Conservation (phyloP, 2,888 invertebrate genomes). For the Erannis defoliaria region DNA sequence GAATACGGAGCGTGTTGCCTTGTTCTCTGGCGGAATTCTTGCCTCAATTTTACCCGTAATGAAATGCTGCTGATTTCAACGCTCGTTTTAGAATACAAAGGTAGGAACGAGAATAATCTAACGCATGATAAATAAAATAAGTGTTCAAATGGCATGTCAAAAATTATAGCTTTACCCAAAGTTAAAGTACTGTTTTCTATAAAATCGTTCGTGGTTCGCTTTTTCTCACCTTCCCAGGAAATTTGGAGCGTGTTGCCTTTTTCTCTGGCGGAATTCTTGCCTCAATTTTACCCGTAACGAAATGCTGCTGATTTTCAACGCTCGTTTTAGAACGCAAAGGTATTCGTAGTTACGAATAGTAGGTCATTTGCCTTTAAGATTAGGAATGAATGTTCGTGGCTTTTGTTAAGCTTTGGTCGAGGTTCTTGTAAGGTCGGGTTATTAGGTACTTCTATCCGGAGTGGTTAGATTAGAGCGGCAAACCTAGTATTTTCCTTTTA, state of each 20-base stretch:
- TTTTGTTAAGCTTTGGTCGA: slow-evolving; percentile 1
- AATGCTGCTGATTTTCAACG: slow-evolving; percentile 32
- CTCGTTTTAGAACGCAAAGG: slow-evolving; percentile 27
- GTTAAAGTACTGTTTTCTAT: slow-evolving; percentile 10
- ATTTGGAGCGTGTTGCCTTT: slow-evolving; percentile 38
- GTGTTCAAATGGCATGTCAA: no score
- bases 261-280: slow-evolving; percentile 29
- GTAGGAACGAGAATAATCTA: no score
- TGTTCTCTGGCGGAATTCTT: slow-evolving; percentile 31
- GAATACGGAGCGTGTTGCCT: slow-evolving; percentile 37
- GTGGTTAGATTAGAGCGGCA: neutral
- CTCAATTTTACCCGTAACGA: slow-evolving; percentile 26
- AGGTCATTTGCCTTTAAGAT: slow-evolving; percentile 21
- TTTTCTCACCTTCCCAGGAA: slow-evolving; percentile 39
- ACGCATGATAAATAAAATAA: no score
- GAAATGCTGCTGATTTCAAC: slow-evolving; percentile 30
- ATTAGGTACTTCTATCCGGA: neutral
- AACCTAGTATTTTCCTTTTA: no score
- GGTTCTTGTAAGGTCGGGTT: slow-evolving; percentile 4
- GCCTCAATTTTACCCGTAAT: slow-evolving; percentile 25
- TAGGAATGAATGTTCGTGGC: slow-evolving; percentile 4
- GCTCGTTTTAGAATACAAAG: slow-evolving; percentile 27
- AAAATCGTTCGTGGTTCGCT: neutral
- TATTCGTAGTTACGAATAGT: slow-evolving; percentile 33
- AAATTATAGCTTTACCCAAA: neutral